Conservation (phyloP, 2,113 vertebrate genomes). For the Cynopterus brachyotis region DNA sequence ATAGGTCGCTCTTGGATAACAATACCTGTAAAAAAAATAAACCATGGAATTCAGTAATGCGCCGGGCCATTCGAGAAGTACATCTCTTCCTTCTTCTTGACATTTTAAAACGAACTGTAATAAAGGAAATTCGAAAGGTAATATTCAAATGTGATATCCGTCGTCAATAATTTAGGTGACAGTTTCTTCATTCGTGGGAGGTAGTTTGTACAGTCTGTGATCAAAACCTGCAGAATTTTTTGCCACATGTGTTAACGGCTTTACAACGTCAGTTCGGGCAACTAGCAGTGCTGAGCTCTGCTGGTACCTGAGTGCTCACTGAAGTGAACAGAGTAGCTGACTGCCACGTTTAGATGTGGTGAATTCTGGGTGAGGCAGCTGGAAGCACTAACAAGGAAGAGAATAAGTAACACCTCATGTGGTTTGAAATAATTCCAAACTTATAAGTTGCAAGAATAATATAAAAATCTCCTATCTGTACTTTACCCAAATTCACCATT, state of each 20-base stretch:
- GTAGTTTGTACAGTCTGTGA: not conserved
- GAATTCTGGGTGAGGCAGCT: not conserved
- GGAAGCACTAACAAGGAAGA: not conserved
- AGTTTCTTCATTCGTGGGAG: not conserved
- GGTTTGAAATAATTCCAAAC: slow-evolving; percentile 7
- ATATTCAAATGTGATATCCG: not conserved
- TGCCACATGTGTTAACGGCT: not conserved
- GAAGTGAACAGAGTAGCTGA: not conserved
- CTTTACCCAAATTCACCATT: not conserved
- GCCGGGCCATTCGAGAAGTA: not conserved
- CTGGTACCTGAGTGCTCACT: not conserved
- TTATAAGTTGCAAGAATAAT: not conserved
- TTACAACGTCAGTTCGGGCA: not conserved
- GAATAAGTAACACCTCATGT: not conserved
- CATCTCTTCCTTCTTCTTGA: not conserved
- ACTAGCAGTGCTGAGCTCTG: not conserved
- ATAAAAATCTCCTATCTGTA: not conserved
- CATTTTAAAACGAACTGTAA: not conserved
- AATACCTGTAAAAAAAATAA: not conserved
- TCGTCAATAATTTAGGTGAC: not conserved
- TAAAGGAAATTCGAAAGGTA: slow-evolving; percentile 11
- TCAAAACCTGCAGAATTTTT: not conserved
- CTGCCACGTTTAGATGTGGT: not conserved
- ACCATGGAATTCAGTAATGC: not conserved
- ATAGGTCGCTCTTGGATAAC: not conserved